Conservation (phyloP, 1,140 invertebrate species). For the Eciton burchellii region DNA sequence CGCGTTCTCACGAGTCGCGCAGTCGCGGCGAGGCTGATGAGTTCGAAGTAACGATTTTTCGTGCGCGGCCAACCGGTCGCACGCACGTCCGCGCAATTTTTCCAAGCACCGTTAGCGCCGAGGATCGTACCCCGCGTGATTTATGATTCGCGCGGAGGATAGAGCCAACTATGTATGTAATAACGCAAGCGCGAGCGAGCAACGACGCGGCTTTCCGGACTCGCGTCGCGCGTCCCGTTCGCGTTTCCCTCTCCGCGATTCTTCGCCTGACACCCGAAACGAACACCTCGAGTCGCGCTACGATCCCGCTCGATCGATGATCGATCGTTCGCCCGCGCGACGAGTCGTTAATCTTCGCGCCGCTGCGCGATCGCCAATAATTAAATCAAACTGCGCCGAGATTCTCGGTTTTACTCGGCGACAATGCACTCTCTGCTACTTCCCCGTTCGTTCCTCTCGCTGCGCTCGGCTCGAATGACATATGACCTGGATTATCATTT, state of each 20-base stretch:
- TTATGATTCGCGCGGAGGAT: conserved; percentile 44
- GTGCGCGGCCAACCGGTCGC: conserved; percentile 37
- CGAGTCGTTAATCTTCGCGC: conserved; percentile 69
- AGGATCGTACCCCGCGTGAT: conserved; percentile 44
- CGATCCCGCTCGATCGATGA: conserved; percentile 53
- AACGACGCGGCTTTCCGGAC: conserved; percentile 62
- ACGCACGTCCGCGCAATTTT: conserved; percentile 49
- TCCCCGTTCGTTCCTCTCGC: background rate
- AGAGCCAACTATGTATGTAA: conserved; percentile 50
- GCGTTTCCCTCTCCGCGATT: conserved; percentile 58
- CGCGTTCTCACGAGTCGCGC: conserved; percentile 29
- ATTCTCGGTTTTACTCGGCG: background rate
- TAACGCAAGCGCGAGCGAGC: conserved; percentile 50
- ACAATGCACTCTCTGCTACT: background rate
- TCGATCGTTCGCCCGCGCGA: conserved; percentile 62
- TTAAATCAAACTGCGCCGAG: conserved; percentile 70
- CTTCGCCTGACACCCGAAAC: conserved; percentile 64
- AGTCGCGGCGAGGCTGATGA: conserved; percentile 22
- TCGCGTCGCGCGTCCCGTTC: conserved; percentile 56
- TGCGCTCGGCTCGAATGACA: no score
- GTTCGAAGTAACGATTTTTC: conserved; percentile 56
- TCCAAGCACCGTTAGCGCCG: conserved; percentile 56
- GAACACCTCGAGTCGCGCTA: conserved; percentile 61
- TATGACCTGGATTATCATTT: no score
- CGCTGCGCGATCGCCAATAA: conserved; percentile 64